These are phyloP conservation scores for Nomia melanderi DNA, from an alignment of 1,140 invertebrate species.

Conservation along the genomic window DNA sequence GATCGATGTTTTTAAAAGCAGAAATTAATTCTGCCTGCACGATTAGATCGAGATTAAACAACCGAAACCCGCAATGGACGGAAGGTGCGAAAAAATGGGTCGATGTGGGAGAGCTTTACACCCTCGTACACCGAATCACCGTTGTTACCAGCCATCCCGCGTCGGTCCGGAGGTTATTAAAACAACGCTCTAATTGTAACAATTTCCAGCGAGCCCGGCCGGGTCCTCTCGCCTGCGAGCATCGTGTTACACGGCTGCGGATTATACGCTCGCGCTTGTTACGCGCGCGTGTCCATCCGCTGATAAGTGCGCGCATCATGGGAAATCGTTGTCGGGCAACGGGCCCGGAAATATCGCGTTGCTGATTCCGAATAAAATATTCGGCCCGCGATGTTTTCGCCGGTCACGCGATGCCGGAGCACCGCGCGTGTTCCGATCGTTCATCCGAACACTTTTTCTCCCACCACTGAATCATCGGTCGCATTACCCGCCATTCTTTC, in stretches of 20 bases:
- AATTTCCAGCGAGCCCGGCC: background rate
- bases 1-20: too few species aligned
- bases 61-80: too few species aligned
- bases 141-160: background rate
- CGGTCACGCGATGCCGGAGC: background rate
- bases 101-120: too few species aligned
- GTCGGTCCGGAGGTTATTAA: background rate
- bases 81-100: too few species aligned
- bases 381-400: background rate
- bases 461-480: too few species aligned
- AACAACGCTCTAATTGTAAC: conserved; percentile 4
- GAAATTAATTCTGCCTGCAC: too few species aligned
- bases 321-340: background rate
- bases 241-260: background rate
- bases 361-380: conserved; percentile 21
- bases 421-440: background rate
- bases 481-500: too few species aligned
- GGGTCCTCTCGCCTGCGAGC: background rate
- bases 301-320: conserved; percentile 15
- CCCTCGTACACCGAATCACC: background rate
- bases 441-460: too few species aligned
- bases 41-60: too few species aligned
- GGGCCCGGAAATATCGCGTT: background rate
- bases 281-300: background rate
- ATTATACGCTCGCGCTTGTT: background rate